Base-by-base conservation (phyloP, 53 echinoderm and acorn worm species). In the Arbacia lixula region DNA sequence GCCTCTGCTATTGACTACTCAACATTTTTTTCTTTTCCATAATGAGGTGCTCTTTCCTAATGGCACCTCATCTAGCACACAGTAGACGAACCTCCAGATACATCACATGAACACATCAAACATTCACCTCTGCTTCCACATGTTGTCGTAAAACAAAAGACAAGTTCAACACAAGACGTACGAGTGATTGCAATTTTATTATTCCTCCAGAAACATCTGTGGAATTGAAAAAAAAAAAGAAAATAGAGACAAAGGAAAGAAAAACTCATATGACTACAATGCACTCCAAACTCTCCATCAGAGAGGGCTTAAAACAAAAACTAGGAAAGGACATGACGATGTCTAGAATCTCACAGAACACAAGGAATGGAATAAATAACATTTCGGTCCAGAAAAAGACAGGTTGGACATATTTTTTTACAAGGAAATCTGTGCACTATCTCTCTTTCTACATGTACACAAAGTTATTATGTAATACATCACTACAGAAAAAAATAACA, bases 361-460 rank as follows among this genome's bases (percentile, higher is more conserved):
- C 75, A 54, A 75, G 11, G 50, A 75, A 36, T 75, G 75, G 75
- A 75, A 75, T 75, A 75, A 75, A 75, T 75, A 75, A 75, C 75
- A 75, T 75, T 54, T 53, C 54, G 36, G 54, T 75, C 75, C 75
- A 53, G 53, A 75, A 20, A 71, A 71, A 71, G 46, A 43, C 71
- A 53, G 53, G 34, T 53, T 75, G 75, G 55, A 75, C 54, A 35
- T 22, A 19, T 34, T 52, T 28, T 75, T 4, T 52, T 33, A 71
- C 41, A 40, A 20, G 54, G 31, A 53, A 54, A n/a, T 75, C 52
- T 54, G 75, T 54, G 75, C 35, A 19, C 29, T 26, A 29, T 27
- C 71, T 28, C 75, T 46, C 52, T 35, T 52, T 25, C 55, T 54
- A 54, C 53, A 33, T 52, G 54, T 75, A 26, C 30, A 53, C 55